Base-by-base conservation (phyloP, 2,888 invertebrate species). In the Cactoblastis cactorum region DNA sequence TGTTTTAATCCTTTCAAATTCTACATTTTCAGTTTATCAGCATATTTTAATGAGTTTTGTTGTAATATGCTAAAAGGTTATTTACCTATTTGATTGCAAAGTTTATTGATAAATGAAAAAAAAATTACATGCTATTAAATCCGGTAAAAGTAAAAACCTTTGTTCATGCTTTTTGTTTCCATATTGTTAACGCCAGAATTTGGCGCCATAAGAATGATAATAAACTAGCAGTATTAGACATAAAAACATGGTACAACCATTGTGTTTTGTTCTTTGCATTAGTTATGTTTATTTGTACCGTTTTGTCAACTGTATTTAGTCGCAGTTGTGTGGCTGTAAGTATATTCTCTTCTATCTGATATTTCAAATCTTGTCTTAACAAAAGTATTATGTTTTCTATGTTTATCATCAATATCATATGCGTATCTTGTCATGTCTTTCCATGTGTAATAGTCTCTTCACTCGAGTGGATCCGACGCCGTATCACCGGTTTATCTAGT, bases 41-140 rank as follows among this genome's bases (percentile, higher is more conserved):
- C 54, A 53, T 52, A 51, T 61, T 64, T 51, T 48, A 63, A 72
- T 72, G 45, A 62, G 54, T 52, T 54, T 59, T 59, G 47, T 61
- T 52, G 53, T 55, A 55, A 59, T 49, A 52, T 52, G 62, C 53
- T 57, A 11, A 53, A 59, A 67, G 55, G 57, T 51, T 77, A 77
- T 71, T 59, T 50, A 63, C 76, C 80, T 78, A 77, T 69, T 65
- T 76, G 75, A 79, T 80, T 80, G 75, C 67, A 54, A 69, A 70
- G 65, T 64, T 59, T 50, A 50, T 55, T 55, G 46, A 50, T 53
- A 55, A 61, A 56, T 53, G 34, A 50, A 37, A 53, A 56, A 60
- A 58, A 54, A 50, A 37, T 35, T 47, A 17, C 51, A 2, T 12
- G 47, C 37, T 38, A 32, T 49, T 22, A 37, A 37, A 1, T 17